A percentile compares a stretch with the other conserved stretches of the same genome.
These are phyloP conservation scores for Synaphobranchus kaupii DNA, from an alignment of 2,797 vertebrate genomes.

Conservation along the genomic window DNA sequence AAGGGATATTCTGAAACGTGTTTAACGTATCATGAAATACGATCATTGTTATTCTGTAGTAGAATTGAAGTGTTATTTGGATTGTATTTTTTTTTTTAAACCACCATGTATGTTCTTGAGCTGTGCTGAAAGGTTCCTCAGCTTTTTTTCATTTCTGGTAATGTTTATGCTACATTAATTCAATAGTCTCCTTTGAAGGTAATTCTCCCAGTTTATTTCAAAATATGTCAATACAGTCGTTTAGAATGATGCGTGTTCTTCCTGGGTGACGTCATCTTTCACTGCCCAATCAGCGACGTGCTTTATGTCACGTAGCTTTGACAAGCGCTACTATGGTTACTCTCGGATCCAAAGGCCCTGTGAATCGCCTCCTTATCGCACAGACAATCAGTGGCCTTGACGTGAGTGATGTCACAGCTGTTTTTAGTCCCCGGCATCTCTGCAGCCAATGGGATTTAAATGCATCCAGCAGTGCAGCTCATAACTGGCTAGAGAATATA, in stretches of 20 bases:
- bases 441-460: neutral
- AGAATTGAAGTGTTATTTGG: conserved; percentile 64
- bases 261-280: neutral
- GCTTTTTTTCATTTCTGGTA: conserved; percentile 20
- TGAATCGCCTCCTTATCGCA: conserved; percentile 21
- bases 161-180: conserved; percentile 15
- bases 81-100: conserved; percentile 37
- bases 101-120: conserved; percentile 1
- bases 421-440: conserved; percentile 5
- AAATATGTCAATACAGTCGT: conserved; percentile 6
- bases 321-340: conserved; percentile 1
- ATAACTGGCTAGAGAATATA: neutral
- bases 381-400: conserved; percentile 34
- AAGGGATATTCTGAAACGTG: conserved; percentile 64
- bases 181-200: neutral
- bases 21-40: conserved; percentile 52
- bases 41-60: conserved; percentile 46
- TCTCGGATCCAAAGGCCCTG: neutral
- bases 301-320: neutral
- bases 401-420: neutral
- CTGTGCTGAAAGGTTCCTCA: conserved; percentile 28
- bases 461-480: neutral
- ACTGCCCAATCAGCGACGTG: neutral
- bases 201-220: neutral
- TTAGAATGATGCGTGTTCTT: conserved; percentile 4